phyloP scores from a whole-genome alignment of 1,140 invertebrate genomes.

The Charaxes varanes region DNA sequence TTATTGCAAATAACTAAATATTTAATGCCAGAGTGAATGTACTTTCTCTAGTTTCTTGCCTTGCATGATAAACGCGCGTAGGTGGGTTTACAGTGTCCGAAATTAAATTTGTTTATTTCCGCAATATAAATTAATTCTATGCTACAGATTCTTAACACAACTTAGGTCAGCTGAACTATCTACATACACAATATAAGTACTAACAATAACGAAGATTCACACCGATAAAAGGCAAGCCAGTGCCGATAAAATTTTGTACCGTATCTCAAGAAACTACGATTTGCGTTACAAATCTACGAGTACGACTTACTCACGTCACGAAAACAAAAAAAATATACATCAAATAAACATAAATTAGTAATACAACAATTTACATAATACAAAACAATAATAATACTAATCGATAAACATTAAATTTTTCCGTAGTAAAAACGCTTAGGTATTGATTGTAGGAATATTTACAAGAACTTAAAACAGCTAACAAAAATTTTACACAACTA shows the following conservation, averaged over 20 bases:
- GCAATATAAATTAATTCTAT: too few species aligned
- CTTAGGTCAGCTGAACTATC: constrained; percentile 28
- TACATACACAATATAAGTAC: constrained; percentile 25
- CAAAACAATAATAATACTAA: constrained; percentile 71
- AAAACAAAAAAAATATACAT: constrained; percentile 64
- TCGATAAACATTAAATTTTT: constrained; percentile 44
- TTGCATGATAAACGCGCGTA: constrained; percentile 11
- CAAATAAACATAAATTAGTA: constrained; percentile 64
- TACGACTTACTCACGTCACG: constrained; percentile 35
- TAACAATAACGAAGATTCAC: constrained; percentile 23
- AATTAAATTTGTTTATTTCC: too few species aligned
- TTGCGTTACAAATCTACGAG: constrained; percentile 39
- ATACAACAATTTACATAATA: constrained; percentile 66
- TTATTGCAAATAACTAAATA: too few species aligned
- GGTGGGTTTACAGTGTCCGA: constrained; percentile 52
- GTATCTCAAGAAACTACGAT: constrained; percentile 24
- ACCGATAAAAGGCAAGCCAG: constrained; percentile 40
- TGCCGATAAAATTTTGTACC: constrained; percentile 37
- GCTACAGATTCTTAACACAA: constrained; percentile 40
- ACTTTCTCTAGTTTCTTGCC: constrained; percentile 3
- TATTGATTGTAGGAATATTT: constrained; percentile 48
- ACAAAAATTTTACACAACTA: constrained; percentile 57
- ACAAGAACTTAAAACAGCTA: constrained; percentile 66
- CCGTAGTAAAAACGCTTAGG: constrained; percentile 56
- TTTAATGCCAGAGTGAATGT: too few species aligned